Evolutionary conservation across 2,113 vertebrate species (phyloP).

Genomic region (Ursus arctos): DNA sequence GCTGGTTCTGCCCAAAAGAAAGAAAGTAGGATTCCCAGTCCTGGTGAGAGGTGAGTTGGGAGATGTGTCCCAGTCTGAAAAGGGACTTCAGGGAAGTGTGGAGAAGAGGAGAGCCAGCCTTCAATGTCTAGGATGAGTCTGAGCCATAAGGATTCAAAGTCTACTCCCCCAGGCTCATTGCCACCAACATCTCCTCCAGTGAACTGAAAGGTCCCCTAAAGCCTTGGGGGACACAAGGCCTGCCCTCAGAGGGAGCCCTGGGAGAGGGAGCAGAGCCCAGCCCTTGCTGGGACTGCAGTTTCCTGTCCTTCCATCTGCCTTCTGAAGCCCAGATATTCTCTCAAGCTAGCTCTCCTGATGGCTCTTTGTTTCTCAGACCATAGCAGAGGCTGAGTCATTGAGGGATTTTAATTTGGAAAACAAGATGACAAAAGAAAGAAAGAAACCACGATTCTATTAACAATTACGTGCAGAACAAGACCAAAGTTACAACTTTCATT

Average conservation of each 20-base stretch:
- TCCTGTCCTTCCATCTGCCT: neutral
- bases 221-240: neutral
- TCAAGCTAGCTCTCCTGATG: neutral
- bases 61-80: neutral
- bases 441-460: slow-evolving; percentile 75
- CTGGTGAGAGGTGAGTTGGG: rapidly evolving
- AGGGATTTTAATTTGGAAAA: slow-evolving; percentile 77
- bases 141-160: neutral
- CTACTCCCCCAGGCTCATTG: rapidly evolving
- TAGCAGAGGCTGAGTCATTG: slow-evolving; percentile 60
- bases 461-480: slow-evolving; percentile 47
- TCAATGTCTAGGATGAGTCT: neutral
- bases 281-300: rapidly evolving
- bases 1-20: neutral
- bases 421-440: slow-evolving; percentile 70
- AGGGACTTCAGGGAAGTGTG: too few species aligned
- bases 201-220: neutral
- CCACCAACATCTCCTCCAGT: neutral
- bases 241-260: neutral
- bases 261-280: neutral
- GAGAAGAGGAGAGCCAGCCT: neutral
- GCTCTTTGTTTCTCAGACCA: slow-evolving; percentile 19
- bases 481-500: slow-evolving; percentile 63
- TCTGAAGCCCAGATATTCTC: neutral
- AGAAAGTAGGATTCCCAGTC: too few species aligned